Conservation (phyloP, 2,113 vertebrate genomes). For the Benitochromis conjunctus region DNA sequence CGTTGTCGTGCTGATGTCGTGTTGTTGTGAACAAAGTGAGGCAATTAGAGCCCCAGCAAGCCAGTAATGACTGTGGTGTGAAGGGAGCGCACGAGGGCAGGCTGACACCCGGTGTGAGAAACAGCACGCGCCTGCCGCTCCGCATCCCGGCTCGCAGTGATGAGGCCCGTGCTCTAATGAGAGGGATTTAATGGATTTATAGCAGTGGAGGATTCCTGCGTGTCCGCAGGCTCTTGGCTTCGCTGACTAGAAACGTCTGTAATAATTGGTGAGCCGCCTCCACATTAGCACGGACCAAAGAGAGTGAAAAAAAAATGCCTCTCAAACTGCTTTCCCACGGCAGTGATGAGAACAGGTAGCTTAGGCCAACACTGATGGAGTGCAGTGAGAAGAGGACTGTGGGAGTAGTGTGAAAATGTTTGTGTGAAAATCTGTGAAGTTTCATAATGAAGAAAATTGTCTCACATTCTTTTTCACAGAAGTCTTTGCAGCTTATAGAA, state of each 20-base stretch:
- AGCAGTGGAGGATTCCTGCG: slow-evolving; percentile 51
- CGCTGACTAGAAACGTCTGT: slow-evolving; percentile 35
- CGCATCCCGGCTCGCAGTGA: slow-evolving; percentile 26
- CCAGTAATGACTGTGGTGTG: slow-evolving; percentile 47
- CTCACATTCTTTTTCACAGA: neutral
- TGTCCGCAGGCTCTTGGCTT: slow-evolving; percentile 50
- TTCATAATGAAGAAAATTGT: neutral
- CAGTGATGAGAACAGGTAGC: slow-evolving; percentile 33
- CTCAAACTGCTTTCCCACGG: slow-evolving; percentile 16
- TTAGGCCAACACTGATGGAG: neutral
- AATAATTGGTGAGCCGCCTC: slow-evolving; percentile 55
- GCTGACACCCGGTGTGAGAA: slow-evolving; percentile 43
- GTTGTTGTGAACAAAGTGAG: slow-evolving; percentile 51
- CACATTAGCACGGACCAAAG: slow-evolving; percentile 22
- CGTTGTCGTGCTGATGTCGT: slow-evolving; percentile 14
- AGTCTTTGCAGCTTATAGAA: neutral
- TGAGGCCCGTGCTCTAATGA: slow-evolving; percentile 67
- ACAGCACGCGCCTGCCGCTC: slow-evolving; percentile 36
- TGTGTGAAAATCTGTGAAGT: neutral
- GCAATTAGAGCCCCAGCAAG: slow-evolving; percentile 62
- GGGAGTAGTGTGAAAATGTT: neutral
- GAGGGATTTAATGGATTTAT: slow-evolving; percentile 73
- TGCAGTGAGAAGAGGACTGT: neutral
- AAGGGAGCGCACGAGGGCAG: slow-evolving; percentile 9
- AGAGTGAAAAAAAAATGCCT: neutral